A percentile compares a stretch with the other conserved stretches of the same genome.
Conservation (phyloP, 2,113 vertebrate genomes). For the Hippocampus guttulatus region DNA sequence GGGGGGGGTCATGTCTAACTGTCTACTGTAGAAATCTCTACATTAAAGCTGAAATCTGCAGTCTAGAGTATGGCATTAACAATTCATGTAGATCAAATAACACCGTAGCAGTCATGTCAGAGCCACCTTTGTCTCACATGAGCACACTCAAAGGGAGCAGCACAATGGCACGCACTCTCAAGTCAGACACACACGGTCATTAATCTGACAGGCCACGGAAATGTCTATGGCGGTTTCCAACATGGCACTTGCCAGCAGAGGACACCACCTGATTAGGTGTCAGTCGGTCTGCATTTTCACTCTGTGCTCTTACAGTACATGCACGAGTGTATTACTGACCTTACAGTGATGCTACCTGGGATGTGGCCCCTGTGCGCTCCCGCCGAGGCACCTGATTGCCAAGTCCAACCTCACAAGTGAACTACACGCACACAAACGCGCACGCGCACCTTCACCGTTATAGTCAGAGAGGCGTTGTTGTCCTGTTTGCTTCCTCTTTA, state of each 20-base stretch:
- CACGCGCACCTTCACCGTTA: slow-evolving; percentile 16
- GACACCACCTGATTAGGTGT: slow-evolving; percentile 59
- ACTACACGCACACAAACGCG: slow-evolving; percentile 21
- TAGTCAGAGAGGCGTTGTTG: slow-evolving; percentile 53
- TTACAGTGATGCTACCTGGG: slow-evolving; percentile 71
- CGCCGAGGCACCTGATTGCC: slow-evolving; percentile 54
- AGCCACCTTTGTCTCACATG: slow-evolving; percentile 21
- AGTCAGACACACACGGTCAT: slow-evolving; percentile 15
- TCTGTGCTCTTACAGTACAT: slow-evolving; percentile 21
- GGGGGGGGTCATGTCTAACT: too few species aligned
- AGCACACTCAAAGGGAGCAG: slow-evolving; percentile 17
- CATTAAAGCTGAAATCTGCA: too few species aligned
- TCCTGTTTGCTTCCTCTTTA: slow-evolving; percentile 65
- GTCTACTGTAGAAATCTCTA: too few species aligned
- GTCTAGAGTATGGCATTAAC: too few species aligned
- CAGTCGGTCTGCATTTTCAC: slow-evolving; percentile 32
- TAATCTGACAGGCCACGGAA: slow-evolving; percentile 35
- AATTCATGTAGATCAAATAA: background rate
- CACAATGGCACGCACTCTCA: background rate
- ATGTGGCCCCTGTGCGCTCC: slow-evolving; percentile 71
- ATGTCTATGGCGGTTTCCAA: slow-evolving; percentile 36
- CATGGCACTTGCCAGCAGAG: slow-evolving; percentile 27
- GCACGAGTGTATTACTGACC: slow-evolving; percentile 52
- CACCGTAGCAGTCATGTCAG: slow-evolving; percentile 30
- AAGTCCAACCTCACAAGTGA: slow-evolving; percentile 53